Evolutionary conservation across 2,113 vertebrate genomes (phyloP).

Genomic region (Spheniscus mendiculus): DNA sequence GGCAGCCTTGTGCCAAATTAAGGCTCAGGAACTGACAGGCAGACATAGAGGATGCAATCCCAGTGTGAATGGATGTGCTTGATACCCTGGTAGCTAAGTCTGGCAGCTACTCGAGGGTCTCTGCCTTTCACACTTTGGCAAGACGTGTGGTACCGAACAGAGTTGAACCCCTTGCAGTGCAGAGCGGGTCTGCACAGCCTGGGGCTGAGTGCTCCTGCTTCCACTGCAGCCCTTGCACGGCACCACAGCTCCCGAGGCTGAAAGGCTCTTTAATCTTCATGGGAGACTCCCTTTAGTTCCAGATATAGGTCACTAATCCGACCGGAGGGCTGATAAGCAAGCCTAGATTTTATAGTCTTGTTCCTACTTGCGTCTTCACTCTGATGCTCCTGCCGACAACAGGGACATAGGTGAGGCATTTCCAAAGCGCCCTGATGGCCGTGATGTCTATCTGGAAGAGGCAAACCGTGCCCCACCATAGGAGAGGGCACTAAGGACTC

Average conservation of each 20-base stretch:
- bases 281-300: neutral
- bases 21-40: neutral
- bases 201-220: neutral
- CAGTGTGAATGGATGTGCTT: neutral
- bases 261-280: neutral
- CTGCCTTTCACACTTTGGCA: neutral
- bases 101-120: neutral
- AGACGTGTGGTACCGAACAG: rapidly evolving
- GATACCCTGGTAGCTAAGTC: neutral
- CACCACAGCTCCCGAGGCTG: neutral
- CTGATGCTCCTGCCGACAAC: neutral
- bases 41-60: neutral
- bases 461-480: rapidly evolving
- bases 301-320: neutral
- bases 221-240: neutral
- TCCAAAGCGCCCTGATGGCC: neutral
- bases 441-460: neutral
- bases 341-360: neutral
- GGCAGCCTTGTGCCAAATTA: neutral
- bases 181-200: neutral
- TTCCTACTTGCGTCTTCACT: neutral
- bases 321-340: neutral
- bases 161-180: rapidly evolving
- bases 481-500: neutral
- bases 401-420: neutral